Conservation (phyloP, 2,113 vertebrate species). For the Cephalopholis sonnerati region DNA sequence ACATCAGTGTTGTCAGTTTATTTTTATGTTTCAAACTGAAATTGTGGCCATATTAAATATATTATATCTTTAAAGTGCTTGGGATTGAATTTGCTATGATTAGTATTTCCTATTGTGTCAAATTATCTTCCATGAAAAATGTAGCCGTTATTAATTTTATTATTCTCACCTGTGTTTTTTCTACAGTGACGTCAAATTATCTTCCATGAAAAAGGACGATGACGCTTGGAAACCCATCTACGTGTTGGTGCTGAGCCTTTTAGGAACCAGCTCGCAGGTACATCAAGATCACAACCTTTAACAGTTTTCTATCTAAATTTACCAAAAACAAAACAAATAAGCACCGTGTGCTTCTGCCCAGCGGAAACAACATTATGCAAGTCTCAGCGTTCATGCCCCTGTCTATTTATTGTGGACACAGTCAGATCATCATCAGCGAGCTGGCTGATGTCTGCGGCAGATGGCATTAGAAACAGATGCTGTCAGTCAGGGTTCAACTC, state of each 20-base stretch:
- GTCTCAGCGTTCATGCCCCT: not conserved
- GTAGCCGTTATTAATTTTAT: not conserved
- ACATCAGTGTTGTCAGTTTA: too few relatives aligned
- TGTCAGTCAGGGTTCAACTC: constrained; percentile 62
- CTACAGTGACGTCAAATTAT: not conserved
- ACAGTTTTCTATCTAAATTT: not conserved
- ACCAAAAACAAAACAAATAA: constrained; percentile 9
- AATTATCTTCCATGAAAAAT: too few relatives aligned
- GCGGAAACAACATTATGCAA: constrained; percentile 5
- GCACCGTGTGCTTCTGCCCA: not conserved
- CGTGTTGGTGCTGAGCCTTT: not conserved
- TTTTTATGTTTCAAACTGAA: too few relatives aligned
- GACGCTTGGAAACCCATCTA: not conserved
- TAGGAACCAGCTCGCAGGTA: not conserved
- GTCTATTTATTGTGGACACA: constrained; percentile 19
- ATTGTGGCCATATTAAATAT: too few relatives aligned
- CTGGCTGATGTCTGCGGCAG: constrained; percentile 60
- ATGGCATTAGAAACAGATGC: constrained; percentile 74
- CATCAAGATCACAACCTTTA: not conserved
- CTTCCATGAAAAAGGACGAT: not conserved
- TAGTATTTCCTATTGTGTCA: too few relatives aligned
- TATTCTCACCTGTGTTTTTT: not conserved
- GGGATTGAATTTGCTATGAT: too few relatives aligned
- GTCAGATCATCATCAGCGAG: constrained; percentile 14
- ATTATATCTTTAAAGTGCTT: too few relatives aligned